Conservation (phyloP, 2,797 vertebrate species). For the Glossophaga mutica region DNA sequence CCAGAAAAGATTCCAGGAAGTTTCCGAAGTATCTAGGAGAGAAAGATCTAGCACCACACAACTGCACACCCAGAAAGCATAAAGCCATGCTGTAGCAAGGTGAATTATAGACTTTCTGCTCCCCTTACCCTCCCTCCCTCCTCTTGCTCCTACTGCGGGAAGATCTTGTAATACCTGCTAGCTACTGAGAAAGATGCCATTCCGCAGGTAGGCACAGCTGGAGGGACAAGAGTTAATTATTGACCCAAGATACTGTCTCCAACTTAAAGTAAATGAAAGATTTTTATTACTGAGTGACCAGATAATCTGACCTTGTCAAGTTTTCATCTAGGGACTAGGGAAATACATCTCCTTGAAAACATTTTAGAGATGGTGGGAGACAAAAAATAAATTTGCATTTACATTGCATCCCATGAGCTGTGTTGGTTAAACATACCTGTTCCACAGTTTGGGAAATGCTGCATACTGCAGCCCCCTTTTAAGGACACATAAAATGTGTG, state of each 20-base stretch:
- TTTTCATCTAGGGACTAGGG: background rate
- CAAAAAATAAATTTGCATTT: conserved; percentile 28
- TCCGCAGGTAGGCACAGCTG: background rate
- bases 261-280: background rate
- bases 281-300: background rate
- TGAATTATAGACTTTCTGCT: background rate
- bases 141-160: background rate
- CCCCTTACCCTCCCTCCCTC: background rate
- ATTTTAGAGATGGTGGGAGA: background rate
- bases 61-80: background rate
- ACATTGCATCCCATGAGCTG: background rate
- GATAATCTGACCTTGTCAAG: background rate
- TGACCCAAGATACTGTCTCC: background rate
- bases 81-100: background rate
- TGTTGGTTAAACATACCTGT: background rate
- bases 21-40: background rate
- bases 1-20: background rate
- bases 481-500: background rate
- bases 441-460: background rate
- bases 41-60: background rate
- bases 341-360: background rate
- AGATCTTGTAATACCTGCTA: background rate
- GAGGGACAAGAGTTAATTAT: background rate
- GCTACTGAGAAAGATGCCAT: background rate
- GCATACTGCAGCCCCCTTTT: background rate